Conservation (phyloP, 2,797 vertebrate genomes). For the Clarias fuscus region DNA sequence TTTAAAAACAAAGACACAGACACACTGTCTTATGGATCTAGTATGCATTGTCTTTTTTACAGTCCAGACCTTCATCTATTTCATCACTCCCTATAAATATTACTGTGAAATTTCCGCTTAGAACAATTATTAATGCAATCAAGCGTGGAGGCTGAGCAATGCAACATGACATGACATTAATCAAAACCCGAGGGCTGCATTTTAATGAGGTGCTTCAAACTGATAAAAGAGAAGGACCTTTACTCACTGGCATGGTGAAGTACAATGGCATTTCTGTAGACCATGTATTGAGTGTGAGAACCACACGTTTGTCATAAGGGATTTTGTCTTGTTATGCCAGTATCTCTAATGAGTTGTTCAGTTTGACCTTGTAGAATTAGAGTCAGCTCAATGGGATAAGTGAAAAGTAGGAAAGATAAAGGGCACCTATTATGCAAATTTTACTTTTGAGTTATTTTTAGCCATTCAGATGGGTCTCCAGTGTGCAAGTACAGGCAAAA, state of each 20-base stretch:
- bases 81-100: constrained; percentile 13
- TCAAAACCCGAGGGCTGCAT: constrained; percentile 36
- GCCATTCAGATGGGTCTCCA: no score
- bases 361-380: constrained; percentile 8
- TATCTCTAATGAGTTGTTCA: neutral
- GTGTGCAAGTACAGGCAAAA: no score
- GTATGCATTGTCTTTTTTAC: neutral
- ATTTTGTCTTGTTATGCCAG: neutral
- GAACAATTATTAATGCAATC: constrained; percentile 43
- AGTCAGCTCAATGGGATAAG: neutral
- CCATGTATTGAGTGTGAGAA: neutral
- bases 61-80: neutral
- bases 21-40: neutral
- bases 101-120: constrained; percentile 31
- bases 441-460: no score
- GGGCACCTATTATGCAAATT: no score
- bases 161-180: constrained; percentile 42
- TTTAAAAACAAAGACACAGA: neutral
- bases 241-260: neutral
- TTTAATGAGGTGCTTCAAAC: constrained; percentile 39
- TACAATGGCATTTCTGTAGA: constrained; percentile 23
- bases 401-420: neutral
- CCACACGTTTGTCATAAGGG: neutral
- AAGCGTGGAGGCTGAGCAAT: constrained; percentile 14
- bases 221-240: constrained; percentile 27